Conservation (phyloP, 2,888 invertebrate species). For the Callimorpha dominula region DNA sequence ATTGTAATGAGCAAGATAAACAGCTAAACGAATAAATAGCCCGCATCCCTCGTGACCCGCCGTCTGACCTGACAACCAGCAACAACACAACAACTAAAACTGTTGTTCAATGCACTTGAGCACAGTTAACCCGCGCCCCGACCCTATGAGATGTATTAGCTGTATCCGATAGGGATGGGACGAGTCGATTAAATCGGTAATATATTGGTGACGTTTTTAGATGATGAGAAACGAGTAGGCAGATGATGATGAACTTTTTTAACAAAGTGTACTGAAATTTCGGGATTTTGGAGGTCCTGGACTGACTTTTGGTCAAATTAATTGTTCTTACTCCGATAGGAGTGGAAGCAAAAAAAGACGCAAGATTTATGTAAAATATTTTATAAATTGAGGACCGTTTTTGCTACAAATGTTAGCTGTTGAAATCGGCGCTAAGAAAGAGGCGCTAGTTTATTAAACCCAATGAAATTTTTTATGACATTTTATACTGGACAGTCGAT, state of each 20-base stretch:
- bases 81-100: constrained; percentile 25
- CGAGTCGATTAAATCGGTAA: constrained; percentile 7
- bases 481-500: not conserved
- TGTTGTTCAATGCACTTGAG: constrained; percentile 48
- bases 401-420: no score
- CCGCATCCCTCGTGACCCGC: constrained; percentile 31
- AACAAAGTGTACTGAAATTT: no score
- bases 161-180: constrained; percentile 64
- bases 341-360: no score
- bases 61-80: constrained; percentile 9
- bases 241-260: no score
- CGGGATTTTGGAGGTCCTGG: no score
- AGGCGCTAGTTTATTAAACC: no score
- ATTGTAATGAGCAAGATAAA: constrained; percentile 4
- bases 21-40: constrained; percentile 28
- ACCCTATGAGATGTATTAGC: constrained; percentile 64
- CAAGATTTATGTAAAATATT: no score
- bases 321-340: no score
- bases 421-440: no score
- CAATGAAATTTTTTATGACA: not conserved
- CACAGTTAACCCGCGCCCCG: constrained; percentile 57
- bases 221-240: no score
- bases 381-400: no score
- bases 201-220: not conserved
- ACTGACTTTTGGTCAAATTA: no score